Base-by-base conservation (phyloP, 2,888 invertebrate species). In the Microctonus aethiopoides region DNA sequence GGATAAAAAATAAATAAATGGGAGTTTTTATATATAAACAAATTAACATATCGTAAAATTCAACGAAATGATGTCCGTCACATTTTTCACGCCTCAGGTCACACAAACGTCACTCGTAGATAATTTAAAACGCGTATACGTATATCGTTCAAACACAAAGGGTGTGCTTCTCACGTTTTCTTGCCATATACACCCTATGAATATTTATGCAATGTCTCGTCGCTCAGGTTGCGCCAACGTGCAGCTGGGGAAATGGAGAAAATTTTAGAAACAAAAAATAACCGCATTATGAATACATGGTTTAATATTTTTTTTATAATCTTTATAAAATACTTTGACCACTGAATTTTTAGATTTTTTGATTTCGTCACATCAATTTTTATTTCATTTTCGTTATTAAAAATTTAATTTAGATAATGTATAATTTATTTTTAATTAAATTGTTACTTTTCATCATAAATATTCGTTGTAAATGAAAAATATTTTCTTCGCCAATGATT, bases 111-210 rank as follows among this genome's bases (percentile, higher is more conserved):
- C 68, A 60, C 71, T 69, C 69, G 64, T 72, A 68, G 74, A 73
- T 71, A 74, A 74, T 74, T 74, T 74, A 71, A 74, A 74, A 71
- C 71, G 65, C 71, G 46, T 9, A 46, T 16, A 46, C 16, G 46
- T 46, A 46, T 46, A 46, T 46, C 4, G 46, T 20, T 46, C 16
- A 46, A 46, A 69, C 67, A 74, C 72, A 72, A 71, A 74, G 74
- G 69, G 74, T 72, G 69, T 16, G n/a, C 69, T 69, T 71, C 72
- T 74, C 72, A 72, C 74, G 68, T 72, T 71, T 72, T 56, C 71
- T 56, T 60, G 64, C 72, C 71, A 72, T 69, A 72, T 72, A 72
- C 72, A 74, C 67, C 72, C 69, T 65, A 74, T 74, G 72, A 74
- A 74, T 74, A 74, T 74, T 72, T 72, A 74, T 74, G 68, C 63